Evolutionary conservation across 2,797 vertebrate species (phyloP).

Genomic region (Glyptemys insculpta): DNA sequence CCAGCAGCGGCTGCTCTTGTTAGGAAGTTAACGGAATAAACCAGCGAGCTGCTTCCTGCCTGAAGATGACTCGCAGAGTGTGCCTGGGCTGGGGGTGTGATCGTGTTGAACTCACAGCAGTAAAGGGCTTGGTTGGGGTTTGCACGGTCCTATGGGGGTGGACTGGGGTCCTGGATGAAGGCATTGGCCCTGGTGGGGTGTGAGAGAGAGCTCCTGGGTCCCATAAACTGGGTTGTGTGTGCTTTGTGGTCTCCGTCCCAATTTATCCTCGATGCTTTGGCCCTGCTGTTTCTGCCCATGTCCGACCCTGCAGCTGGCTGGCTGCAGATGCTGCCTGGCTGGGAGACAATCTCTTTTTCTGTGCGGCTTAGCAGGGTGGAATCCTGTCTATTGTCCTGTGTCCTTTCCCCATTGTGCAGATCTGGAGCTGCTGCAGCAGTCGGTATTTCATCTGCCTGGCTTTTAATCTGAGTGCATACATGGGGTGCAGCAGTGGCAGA

Average conservation of each 20-base stretch:
- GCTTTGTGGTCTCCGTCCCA: neutral
- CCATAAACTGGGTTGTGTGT: neutral
- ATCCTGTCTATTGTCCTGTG: neutral
- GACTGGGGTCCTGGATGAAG: neutral
- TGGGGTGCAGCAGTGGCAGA: neutral
- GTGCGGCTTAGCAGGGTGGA: neutral
- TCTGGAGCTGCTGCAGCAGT: neutral
- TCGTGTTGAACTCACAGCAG: fast-evolving
- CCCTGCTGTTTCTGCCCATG: neutral
- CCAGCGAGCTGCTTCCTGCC: neutral
- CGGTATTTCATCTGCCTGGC: neutral
- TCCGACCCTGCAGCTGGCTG: no score
- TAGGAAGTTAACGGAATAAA: neutral
- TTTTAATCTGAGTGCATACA: neutral
- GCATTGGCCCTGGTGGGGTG: neutral
- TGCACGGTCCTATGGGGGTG: neutral
- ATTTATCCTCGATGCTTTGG: neutral
- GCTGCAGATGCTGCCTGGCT: neutral
- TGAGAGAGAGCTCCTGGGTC: fast-evolving
- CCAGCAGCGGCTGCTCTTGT: neutral
- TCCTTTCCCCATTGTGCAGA: neutral
- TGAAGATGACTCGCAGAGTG: neutral
- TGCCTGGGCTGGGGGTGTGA: fast-evolving
- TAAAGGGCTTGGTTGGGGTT: neutral
- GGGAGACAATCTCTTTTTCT: neutral